Conservation (phyloP, 2,888 invertebrate genomes). For the Napeogenes inachia region DNA sequence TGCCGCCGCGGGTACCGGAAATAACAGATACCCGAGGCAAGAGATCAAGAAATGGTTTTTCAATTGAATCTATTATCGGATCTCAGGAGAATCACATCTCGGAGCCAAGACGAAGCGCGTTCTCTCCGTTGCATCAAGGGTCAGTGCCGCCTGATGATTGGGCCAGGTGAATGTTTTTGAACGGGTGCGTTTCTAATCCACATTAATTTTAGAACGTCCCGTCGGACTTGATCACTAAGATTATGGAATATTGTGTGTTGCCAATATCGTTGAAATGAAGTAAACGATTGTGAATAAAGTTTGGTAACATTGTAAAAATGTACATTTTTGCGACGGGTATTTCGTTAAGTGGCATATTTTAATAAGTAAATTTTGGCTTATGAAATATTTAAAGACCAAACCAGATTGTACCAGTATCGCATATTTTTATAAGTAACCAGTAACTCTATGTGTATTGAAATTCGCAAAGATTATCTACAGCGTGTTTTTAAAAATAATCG, state of each 20-base stretch:
- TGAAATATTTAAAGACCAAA: constrained; percentile 22
- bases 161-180: constrained; percentile 79
- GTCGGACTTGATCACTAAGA: constrained; percentile 34
- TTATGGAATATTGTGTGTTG: constrained; percentile 10
- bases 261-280: neutral
- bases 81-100: constrained; percentile 51
- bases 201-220: constrained; percentile 51
- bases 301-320: constrained; percentile 24
- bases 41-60: constrained; percentile 77
- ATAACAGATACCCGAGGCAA: constrained; percentile 71
- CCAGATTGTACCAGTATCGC: constrained; percentile 24
- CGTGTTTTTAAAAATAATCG: constrained; percentile 20
- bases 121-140: constrained; percentile 79
- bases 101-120: constrained; percentile 76
- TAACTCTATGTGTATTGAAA: constrained; percentile 15
- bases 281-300: neutral
- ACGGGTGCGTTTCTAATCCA: constrained; percentile 37
- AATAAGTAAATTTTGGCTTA: constrained; percentile 2
- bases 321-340: constrained; percentile 24
- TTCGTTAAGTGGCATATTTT: constrained; percentile 9
- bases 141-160: constrained; percentile 76
- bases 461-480: constrained; percentile 17
- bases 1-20: constrained; percentile 70
- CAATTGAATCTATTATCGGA: constrained; percentile 80
- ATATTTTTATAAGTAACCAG: constrained; percentile 26